These are phyloP conservation scores for Drosophila gunungcola DNA, from an alignment of 1,140 invertebrate species.

Conservation along the genomic window DNA sequence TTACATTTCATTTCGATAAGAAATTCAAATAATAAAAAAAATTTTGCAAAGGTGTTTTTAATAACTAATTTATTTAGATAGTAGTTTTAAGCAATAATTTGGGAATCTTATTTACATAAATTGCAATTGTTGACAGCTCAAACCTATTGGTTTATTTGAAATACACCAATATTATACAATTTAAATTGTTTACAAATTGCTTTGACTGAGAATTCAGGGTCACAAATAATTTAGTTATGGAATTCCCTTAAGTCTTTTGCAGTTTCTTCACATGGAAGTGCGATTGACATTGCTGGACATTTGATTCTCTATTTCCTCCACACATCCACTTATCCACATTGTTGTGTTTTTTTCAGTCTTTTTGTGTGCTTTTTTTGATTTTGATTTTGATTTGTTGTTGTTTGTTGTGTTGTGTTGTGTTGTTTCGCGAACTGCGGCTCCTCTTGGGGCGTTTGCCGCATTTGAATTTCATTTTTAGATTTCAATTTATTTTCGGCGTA, in stretches of 20 bases:
- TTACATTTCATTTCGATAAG: no score
- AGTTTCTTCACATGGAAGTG: constrained; percentile 2
- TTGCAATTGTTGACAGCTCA: no score
- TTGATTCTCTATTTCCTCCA: constrained; percentile 19
- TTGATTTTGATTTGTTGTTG: constrained; percentile 45
- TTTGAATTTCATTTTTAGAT: constrained; percentile 80
- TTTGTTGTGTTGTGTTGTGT: constrained; percentile 36
- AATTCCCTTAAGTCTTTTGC: neutral
- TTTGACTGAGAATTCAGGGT: no score
- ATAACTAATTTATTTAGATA: no score
- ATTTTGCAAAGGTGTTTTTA: no score
- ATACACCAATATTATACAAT: no score
- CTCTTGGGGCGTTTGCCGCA: constrained; percentile 49
- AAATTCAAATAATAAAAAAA: no score
- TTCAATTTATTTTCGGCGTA: constrained; percentile 78
- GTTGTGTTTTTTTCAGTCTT: constrained; percentile 39
- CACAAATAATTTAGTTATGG: neutral
- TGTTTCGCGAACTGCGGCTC: constrained; percentile 30
- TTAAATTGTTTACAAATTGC: no score
- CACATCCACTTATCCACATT: constrained; percentile 13
- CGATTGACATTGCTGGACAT: constrained; percentile 20
- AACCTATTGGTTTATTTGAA: no score
- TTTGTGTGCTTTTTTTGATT: constrained; percentile 44
- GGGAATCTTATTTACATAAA: no score
- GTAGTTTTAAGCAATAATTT: no score